Conservation (phyloP, 1,140 invertebrate species). For the Paralvinella palmiformis region DNA sequence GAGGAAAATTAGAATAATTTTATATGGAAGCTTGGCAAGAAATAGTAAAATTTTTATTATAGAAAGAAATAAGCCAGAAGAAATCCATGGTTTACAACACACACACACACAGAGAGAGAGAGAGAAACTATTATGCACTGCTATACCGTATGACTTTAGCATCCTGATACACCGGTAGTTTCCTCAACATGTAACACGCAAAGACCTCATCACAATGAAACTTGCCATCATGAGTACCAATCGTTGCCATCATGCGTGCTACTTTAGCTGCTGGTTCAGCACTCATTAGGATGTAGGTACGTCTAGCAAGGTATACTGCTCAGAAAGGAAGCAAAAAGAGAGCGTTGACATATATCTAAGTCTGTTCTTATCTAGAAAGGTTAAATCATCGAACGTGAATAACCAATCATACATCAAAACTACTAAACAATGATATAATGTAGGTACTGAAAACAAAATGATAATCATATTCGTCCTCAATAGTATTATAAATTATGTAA, state of each 20-base stretch:
- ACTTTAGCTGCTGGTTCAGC: slow-evolving; percentile 16
- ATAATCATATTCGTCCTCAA: too few relatives aligned
- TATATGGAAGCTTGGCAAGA: not conserved
- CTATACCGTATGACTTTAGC: slow-evolving; percentile 69
- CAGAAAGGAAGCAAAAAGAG: too few relatives aligned
- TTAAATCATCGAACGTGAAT: too few relatives aligned
- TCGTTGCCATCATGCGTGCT: slow-evolving; percentile 37
- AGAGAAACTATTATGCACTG: not conserved
- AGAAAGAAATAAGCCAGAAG: not conserved
- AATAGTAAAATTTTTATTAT: not conserved
- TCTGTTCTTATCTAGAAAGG: too few relatives aligned
- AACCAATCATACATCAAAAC: too few relatives aligned
- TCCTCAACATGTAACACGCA: slow-evolving; percentile 84
- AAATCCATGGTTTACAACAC: not conserved
- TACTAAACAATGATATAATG: too few relatives aligned
- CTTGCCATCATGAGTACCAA: slow-evolving; percentile 59
- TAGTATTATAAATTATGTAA: too few relatives aligned
- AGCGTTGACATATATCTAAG: too few relatives aligned
- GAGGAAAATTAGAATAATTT: slow-evolving; percentile 13
- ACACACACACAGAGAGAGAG: not conserved
- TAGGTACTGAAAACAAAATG: too few relatives aligned
- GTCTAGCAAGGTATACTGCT: too few relatives aligned
- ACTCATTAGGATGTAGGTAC: too few relatives aligned
- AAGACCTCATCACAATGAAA: slow-evolving; percentile 97
- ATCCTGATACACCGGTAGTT: slow-evolving; percentile 71